These are phyloP conservation scores for Arctopsyche grandis DNA, from an alignment of 1,140 invertebrate species.

Conservation along the genomic window DNA sequence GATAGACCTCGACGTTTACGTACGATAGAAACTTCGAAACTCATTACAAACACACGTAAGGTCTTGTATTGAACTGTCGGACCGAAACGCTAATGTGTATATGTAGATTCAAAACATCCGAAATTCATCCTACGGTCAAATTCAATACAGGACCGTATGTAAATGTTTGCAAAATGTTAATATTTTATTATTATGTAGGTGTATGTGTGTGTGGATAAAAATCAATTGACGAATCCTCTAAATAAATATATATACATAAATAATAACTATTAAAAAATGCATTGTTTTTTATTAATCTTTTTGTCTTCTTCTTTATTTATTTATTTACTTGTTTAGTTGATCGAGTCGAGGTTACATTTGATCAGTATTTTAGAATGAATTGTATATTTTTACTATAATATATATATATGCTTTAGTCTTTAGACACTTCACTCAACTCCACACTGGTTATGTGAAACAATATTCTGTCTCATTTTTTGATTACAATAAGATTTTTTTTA, in stretches of 20 bases:
- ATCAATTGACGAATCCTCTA: slow-evolving; percentile 37
- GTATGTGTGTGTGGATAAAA: slow-evolving; percentile 30
- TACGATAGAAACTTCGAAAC: too few relatives aligned
- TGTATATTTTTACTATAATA: too few relatives aligned
- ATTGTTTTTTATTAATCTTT: slow-evolving; percentile 33
- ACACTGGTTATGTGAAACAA: slow-evolving; percentile 13
- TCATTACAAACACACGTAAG: too few relatives aligned
- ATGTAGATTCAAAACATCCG: too few relatives aligned
- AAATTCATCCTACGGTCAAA: background rate
- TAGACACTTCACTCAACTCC: slow-evolving; percentile 24
- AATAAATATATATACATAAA: slow-evolving; percentile 19
- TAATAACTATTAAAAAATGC: slow-evolving; percentile 38
- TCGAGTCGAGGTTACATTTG: background rate
- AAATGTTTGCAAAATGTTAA: slow-evolving; percentile 1
- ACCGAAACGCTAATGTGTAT: too few relatives aligned
- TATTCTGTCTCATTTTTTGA: background rate
- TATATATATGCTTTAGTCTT: background rate
- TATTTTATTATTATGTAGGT: slow-evolving; percentile 27
- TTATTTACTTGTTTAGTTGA: background rate
- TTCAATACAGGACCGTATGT: slow-evolving; percentile 11
- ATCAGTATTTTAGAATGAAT: background rate
- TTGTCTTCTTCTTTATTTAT: slow-evolving; percentile 17
- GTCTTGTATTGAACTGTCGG: too few relatives aligned
- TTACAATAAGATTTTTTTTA: too few relatives aligned
- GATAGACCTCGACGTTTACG: background rate